Percentiles rank a stretch among this genome's conserved stretches.
Evolutionary conservation across 2,888 invertebrate species (phyloP).

Genomic region (Acanthopleura granulata): DNA sequence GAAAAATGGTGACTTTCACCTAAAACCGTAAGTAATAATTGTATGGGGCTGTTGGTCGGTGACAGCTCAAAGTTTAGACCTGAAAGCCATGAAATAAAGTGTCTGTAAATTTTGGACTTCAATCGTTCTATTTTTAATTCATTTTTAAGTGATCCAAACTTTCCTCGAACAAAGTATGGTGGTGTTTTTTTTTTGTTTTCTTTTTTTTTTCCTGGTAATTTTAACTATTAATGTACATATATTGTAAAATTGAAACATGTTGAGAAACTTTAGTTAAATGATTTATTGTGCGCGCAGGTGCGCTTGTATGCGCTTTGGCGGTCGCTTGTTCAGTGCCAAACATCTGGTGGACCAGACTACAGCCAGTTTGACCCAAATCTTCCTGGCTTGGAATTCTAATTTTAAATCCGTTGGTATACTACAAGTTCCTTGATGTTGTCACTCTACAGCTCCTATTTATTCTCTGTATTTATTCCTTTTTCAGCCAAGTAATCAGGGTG

Average conservation of each 20-base stretch:
- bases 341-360: too few relatives aligned
- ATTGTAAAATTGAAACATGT: background rate
- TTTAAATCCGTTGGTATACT: too few relatives aligned
- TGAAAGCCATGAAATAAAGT: background rate
- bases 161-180: conserved; percentile 16
- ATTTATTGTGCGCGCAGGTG: background rate
- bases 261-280: background rate
- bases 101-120: background rate
- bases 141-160: background rate
- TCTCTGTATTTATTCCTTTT: too few relatives aligned
- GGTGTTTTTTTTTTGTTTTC: conserved; percentile 20
- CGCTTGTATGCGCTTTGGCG: background rate
- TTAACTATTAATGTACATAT: background rate
- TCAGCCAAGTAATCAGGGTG: too few relatives aligned
- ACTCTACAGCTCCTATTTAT: too few relatives aligned
- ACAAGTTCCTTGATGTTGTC: too few relatives aligned
- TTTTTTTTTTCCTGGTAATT: background rate
- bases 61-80: background rate
- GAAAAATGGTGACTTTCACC: conserved; percentile 17
- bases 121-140: conserved; percentile 13
- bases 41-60: too few relatives aligned
- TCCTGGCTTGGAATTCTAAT: too few relatives aligned
- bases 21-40: conserved; percentile 8
- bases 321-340: background rate
- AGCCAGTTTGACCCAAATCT: too few relatives aligned